Evolutionary conservation across 2,113 vertebrate species (phyloP).

Genomic region (Oncorhynchus mykiss): DNA sequence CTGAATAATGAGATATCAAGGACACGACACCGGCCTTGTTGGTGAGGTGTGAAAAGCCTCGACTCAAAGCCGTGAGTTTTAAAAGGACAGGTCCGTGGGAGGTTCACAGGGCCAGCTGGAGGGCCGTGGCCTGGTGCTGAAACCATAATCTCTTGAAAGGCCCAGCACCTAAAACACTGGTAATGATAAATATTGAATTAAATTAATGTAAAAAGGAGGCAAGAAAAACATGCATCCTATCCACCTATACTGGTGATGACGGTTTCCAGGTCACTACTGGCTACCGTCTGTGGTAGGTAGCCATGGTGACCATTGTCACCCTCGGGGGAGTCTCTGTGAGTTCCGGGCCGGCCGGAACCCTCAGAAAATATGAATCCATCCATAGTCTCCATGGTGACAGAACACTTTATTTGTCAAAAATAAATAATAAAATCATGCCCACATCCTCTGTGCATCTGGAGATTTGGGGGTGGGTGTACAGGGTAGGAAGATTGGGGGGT

Average conservation of each 20-base stretch:
- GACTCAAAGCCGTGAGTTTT: neutral
- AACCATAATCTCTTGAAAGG: neutral
- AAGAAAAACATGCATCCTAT: too few relatives aligned
- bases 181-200: neutral
- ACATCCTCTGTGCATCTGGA: slow-evolving; percentile 67
- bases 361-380: slow-evolving; percentile 23
- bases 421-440: slow-evolving; percentile 39
- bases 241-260: too few relatives aligned
- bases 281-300: neutral
- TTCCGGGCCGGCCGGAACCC: slow-evolving; percentile 3
- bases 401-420: slow-evolving; percentile 54
- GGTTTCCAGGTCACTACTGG: too few relatives aligned
- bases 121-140: too few relatives aligned
- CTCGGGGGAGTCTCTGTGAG: slow-evolving; percentile 27
- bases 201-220: too few relatives aligned
- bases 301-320: slow-evolving; percentile 11
- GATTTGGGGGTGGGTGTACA: slow-evolving; percentile 36
- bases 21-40: too few relatives aligned
- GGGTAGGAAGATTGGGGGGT: slow-evolving; percentile 7
- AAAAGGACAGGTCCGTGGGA: too few relatives aligned
- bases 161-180: neutral
- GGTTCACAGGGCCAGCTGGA: too few relatives aligned
- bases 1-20: neutral
- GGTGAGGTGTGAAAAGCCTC: neutral
- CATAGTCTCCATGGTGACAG: slow-evolving; percentile 51